Conservation (phyloP, 2,797 vertebrate species). For the Spea hammondii region DNA sequence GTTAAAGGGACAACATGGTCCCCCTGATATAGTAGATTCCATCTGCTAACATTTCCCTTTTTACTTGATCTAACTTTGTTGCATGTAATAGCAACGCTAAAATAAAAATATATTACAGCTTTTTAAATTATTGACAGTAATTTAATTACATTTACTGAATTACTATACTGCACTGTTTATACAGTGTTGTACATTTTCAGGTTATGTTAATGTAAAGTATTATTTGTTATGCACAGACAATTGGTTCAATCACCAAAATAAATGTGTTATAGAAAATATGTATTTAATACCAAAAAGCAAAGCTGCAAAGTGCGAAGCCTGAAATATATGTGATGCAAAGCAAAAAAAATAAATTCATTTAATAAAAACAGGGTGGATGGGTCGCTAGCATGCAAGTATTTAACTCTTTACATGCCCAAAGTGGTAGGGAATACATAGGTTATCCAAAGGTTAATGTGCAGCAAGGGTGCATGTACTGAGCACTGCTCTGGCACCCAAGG, state of each 20-base stretch:
- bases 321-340: not conserved
- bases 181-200: not conserved
- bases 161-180: too few relatives aligned
- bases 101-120: too few relatives aligned
- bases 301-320: not conserved
- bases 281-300: too few relatives aligned
- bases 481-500: not conserved
- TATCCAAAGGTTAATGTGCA: not conserved
- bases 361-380: slow-evolving; percentile 1
- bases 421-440: too few relatives aligned
- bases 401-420: not conserved
- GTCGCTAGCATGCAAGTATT: slow-evolving; percentile 8
- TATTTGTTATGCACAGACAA: not conserved
- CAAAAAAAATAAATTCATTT: not conserved
- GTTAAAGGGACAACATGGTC: too few relatives aligned
- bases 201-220: not conserved
- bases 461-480: not conserved
- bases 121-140: too few relatives aligned
- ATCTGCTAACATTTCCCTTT: too few relatives aligned
- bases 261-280: not conserved
- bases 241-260: not conserved
- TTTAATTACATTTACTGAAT: too few relatives aligned
- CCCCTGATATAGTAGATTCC: too few relatives aligned
- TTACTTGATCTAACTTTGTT: too few relatives aligned
- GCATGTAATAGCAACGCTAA: too few relatives aligned